Percentiles rank a stretch among this genome's conserved stretches.
phyloP scores from a whole-genome alignment of 2,888 invertebrate genomes.

The Apodemia mormo region DNA sequence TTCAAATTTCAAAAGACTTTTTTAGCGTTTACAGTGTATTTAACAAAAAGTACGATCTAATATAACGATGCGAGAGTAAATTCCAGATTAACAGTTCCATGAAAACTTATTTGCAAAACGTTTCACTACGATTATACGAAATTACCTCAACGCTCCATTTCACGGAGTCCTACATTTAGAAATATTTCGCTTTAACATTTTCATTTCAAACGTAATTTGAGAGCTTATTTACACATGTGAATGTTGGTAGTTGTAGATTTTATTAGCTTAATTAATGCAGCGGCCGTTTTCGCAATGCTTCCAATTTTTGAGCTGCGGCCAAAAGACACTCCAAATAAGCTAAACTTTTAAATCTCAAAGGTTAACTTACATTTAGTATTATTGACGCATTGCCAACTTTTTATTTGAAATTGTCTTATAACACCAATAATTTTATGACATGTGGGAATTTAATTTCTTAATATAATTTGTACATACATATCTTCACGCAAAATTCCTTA shows the following conservation, averaged over 20 bases:
- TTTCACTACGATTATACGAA: neutral
- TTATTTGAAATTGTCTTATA: constrained; percentile 25
- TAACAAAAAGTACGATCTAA: too few relatives aligned
- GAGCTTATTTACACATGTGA: constrained; percentile 9
- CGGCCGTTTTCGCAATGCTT: constrained; percentile 26
- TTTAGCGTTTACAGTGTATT: too few relatives aligned
- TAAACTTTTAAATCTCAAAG: constrained; percentile 52
- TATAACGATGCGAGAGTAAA: neutral
- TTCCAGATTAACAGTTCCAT: neutral
- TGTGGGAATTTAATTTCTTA: too few relatives aligned
- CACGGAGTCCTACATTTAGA: constrained; percentile 1
- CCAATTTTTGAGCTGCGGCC: constrained; percentile 35
- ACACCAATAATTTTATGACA: too few relatives aligned
- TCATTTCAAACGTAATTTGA: constrained; percentile 6
- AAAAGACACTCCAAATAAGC: constrained; percentile 34
- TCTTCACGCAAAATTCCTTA: too few relatives aligned
- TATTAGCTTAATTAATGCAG: constrained; percentile 26
- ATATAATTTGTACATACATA: too few relatives aligned
- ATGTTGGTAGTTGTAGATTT: constrained; percentile 18
- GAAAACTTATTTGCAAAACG: constrained; percentile 28
- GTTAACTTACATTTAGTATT: constrained; percentile 59
- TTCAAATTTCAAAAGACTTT: too few relatives aligned
- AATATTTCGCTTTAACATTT: constrained; percentile 7
- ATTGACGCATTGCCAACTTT: constrained; percentile 55
- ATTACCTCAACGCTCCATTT: constrained; percentile 10